A percentile compares a stretch with the other conserved stretches of the same genome.
These are phyloP conservation scores for Pteronotus mesoamericanus DNA, from an alignment of 2,797 vertebrate species.

Conservation along the genomic window DNA sequence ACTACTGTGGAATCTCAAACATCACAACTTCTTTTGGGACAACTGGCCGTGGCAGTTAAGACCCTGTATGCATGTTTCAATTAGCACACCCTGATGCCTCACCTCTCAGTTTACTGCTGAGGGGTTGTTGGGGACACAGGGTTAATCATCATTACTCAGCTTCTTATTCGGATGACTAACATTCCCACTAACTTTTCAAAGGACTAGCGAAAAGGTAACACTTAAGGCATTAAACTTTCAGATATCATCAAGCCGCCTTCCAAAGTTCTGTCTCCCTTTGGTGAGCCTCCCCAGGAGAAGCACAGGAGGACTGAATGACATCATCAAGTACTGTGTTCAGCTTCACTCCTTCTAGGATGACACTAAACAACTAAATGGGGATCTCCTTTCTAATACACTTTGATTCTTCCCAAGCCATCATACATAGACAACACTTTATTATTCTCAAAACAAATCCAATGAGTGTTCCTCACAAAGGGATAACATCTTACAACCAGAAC, in stretches of 20 bases:
- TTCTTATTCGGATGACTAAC: constrained; percentile 5
- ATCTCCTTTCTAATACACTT: not conserved
- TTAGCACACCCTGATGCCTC: not conserved
- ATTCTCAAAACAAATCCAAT: not conserved
- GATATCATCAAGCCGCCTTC: not conserved
- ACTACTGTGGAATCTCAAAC: not conserved
- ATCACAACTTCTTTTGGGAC: not conserved
- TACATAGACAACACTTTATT: not conserved
- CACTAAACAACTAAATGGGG: not conserved
- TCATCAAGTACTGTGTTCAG: not conserved
- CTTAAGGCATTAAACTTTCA: not conserved
- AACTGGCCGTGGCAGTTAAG: not conserved
- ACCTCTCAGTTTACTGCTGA: not conserved
- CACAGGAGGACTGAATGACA: fast-evolving
- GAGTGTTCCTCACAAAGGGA: not conserved
- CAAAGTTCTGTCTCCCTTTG: not conserved
- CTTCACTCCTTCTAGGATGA: not conserved
- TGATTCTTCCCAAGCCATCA: not conserved
- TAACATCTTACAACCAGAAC: not conserved
- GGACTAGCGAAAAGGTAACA: not conserved
- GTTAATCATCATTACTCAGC: not conserved
- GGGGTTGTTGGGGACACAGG: not conserved
- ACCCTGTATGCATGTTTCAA: not conserved
- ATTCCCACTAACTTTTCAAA: not conserved
- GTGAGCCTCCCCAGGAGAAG: not conserved